Evolutionary conservation across 2,888 invertebrate genomes (phyloP), one percentile per base, ranked within the genome.

Genomic region (Sarcophaga rosellei): DNA sequence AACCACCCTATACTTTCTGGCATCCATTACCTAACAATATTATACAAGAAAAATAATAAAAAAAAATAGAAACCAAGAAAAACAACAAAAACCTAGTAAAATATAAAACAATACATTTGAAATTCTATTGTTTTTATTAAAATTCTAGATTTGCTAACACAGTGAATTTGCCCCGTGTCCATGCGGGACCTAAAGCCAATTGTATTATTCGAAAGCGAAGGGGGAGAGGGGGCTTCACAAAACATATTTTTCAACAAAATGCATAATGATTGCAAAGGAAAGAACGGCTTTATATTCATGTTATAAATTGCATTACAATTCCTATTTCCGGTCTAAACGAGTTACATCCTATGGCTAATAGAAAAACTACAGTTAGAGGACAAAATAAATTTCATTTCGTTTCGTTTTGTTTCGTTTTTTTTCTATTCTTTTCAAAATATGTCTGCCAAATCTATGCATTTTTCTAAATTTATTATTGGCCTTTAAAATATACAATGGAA

Each of bases 261-360:
- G 59, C 59, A 77, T 47, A 66, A 75, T 84, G 63, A 79, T 76
- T 84, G 74, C 47, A n/a, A 15, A 47, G 44, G 66, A 73, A 68
- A 21, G 47, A 25, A 69, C 23, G 69, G 25, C 21, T 72, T 20
- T 47, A 10, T 73, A 74, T 78, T 79, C 35, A 72, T 84, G 70
- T 75, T 84, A 70, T 84, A 84, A 84, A 84, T 84, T 84, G 79
- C 75, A 79, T 73, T 70, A 84, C 74, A 79, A 70, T 79, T 79
- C 12, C 79, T 75, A 84, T 84, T 84, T 84, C 79, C 84, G 84
- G 79, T 79, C 59, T 84, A 75, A 84, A 84, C 79, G 45, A 84
- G 75, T 70, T 65, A 75, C 65, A 75, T 79, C 84, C 84, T 75
- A 75, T 75, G 79, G 79, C 84, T 79, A 79, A 84, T 84, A 84